Evolutionary conservation across 2,888 invertebrate species (phyloP).

Genomic region (Ochropacha duplaris): DNA sequence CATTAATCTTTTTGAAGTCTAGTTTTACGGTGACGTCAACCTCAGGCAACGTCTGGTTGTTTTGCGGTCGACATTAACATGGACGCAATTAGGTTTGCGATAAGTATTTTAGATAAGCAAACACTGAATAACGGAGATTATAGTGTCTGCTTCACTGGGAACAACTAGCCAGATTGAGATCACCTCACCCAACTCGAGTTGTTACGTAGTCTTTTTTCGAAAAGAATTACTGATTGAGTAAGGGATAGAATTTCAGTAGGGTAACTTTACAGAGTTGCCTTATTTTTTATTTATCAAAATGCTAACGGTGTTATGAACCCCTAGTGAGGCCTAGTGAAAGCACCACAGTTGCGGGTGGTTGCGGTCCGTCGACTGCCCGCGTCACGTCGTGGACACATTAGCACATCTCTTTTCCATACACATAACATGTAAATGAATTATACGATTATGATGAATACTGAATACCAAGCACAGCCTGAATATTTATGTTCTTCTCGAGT

Average conservation of each 20-base stretch:
- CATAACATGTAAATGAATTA: constrained; percentile 73
- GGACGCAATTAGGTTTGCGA: not conserved
- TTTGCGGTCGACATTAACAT: not conserved
- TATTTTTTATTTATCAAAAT: not conserved
- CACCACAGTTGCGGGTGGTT: not conserved
- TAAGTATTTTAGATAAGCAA: not conserved
- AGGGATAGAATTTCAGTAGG: not conserved
- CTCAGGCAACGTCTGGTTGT: not conserved
- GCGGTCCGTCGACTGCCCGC: constrained; percentile 2
- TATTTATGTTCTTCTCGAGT: constrained; percentile 60
- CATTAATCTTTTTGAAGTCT: not conserved
- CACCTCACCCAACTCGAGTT: not conserved
- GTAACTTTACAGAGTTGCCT: not conserved
- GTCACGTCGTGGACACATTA: constrained; percentile 29
- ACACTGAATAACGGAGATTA: not conserved
- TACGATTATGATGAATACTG: constrained; percentile 70
- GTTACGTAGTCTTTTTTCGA: not conserved
- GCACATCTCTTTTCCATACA: constrained; percentile 47
- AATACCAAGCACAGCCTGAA: constrained; percentile 64
- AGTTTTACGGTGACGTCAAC: not conserved
- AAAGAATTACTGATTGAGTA: no score
- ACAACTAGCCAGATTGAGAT: not conserved
- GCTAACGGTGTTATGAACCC: not conserved
- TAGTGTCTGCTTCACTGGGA: not conserved
- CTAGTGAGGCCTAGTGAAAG: not conserved